These are phyloP conservation scores for Tyrophagus putrescentiae DNA, from an alignment of 1,140 invertebrate genomes.

Conservation along the genomic window DNA sequence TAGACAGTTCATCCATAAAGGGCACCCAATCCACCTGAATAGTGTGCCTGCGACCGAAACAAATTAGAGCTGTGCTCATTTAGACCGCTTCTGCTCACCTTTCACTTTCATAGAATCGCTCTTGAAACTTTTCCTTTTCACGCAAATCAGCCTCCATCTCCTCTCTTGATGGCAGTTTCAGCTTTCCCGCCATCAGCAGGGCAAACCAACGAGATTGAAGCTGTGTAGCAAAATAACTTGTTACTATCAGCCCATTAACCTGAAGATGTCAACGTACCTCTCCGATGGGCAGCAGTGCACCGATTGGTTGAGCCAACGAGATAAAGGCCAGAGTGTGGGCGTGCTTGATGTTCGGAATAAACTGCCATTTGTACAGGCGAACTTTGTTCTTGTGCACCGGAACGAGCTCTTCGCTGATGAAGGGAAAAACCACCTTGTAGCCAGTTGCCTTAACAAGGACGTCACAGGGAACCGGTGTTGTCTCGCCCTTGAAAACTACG, in stretches of 20 bases:
- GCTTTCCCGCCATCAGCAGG: constrained; percentile 23
- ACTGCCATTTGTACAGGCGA: constrained; percentile 23
- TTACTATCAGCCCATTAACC: no score
- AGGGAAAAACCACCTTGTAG: constrained; percentile 34
- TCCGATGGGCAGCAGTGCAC: constrained; percentile 39
- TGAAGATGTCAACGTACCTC: no score
- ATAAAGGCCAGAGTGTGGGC: constrained; percentile 36
- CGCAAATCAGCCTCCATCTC: constrained; percentile 23
- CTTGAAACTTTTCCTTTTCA: constrained; percentile 26
- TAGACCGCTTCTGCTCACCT: no score
- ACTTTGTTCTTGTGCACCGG: constrained; percentile 24
- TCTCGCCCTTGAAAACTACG: constrained; percentile 33
- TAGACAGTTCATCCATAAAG: constrained; percentile 31
- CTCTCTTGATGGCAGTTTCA: constrained; percentile 23
- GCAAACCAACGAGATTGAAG: constrained; percentile 31
- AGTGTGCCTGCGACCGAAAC: no score
- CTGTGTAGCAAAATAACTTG: no score
- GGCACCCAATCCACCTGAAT: constrained; percentile 35
- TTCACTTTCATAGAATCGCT: constrained; percentile 28
- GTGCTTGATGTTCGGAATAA: constrained; percentile 20
- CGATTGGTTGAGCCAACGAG: constrained; percentile 39
- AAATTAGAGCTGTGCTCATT: no score
- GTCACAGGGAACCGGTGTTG: constrained; percentile 28
- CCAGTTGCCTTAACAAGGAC: constrained; percentile 33
- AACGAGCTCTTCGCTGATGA: constrained; percentile 28